These are phyloP conservation scores for Folsomia manolachei DNA, from an alignment of 2,888 invertebrate genomes.

Conservation along the genomic window DNA sequence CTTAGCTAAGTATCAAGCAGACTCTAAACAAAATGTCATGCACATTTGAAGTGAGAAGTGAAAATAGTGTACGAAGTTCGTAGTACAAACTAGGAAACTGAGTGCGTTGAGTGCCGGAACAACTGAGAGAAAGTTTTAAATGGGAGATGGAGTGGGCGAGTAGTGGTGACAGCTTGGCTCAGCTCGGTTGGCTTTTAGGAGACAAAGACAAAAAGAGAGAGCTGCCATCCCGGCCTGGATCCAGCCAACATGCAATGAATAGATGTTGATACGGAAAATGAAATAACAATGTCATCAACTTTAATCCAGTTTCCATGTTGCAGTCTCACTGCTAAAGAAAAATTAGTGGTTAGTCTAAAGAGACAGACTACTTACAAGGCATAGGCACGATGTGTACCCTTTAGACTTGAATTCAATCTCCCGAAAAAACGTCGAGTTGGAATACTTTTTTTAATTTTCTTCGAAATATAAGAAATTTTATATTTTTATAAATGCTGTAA, in stretches of 20 bases:
- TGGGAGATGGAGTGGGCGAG: background rate
- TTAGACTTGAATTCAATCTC: too few relatives aligned
- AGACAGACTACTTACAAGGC: too few relatives aligned
- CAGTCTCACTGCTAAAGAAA: slow-evolving; percentile 35
- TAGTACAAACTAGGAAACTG: background rate
- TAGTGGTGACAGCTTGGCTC: background rate
- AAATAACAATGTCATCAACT: slow-evolving; percentile 41
- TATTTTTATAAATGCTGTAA: too few relatives aligned
- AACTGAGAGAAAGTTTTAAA: background rate
- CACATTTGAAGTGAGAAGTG: background rate
- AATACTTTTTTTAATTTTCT: too few relatives aligned
- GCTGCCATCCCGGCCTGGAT: background rate
- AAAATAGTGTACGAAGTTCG: background rate
- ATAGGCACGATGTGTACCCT: too few relatives aligned
- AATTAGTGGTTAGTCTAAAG: slow-evolving; percentile 33
- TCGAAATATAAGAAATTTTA: too few relatives aligned
- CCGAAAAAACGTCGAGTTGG: too few relatives aligned
- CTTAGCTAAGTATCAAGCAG: too few relatives aligned
- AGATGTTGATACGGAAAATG: slow-evolving; percentile 21
- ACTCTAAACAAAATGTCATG: too few relatives aligned
- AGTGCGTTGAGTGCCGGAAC: background rate
- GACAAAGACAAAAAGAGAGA: background rate
- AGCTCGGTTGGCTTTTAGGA: background rate
- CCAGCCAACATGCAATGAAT: slow-evolving; percentile 30
- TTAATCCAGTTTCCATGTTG: slow-evolving; percentile 51